Conservation (phyloP, 1,140 invertebrate species). For the Drosophila orena region DNA sequence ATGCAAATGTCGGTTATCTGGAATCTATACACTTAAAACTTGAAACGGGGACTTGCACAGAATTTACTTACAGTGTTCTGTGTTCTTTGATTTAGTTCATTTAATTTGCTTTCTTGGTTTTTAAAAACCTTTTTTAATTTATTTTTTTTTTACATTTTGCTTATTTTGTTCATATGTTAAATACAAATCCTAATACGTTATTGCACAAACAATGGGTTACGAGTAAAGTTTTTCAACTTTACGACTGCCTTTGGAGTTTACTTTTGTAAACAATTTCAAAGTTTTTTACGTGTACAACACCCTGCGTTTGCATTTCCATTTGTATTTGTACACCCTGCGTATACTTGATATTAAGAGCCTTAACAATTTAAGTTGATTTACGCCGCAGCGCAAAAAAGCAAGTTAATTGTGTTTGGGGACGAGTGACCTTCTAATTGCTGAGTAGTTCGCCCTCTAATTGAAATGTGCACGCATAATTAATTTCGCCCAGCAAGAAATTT, state of each 20-base stretch:
- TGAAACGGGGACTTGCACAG: too few relatives aligned
- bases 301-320: conserved; percentile 33
- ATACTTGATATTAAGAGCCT: conserved; percentile 56
- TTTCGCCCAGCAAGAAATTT: conserved; percentile 50
- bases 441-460: conserved; percentile 51
- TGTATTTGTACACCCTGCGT: conserved; percentile 32
- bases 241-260: too few relatives aligned
- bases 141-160: too few relatives aligned
- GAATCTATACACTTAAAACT: conserved; percentile 13
- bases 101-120: too few relatives aligned
- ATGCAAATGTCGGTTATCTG: conserved; percentile 65
- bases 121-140: too few relatives aligned
- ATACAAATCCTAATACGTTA: too few relatives aligned
- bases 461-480: conserved; percentile 77
- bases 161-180: not conserved
- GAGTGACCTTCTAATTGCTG: conserved; percentile 50
- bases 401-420: conserved; percentile 41
- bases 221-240: too few relatives aligned
- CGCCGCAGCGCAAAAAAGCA: conserved; percentile 36
- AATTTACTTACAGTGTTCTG: too few relatives aligned
- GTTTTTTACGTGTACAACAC: not conserved
- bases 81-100: too few relatives aligned
- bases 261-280: too few relatives aligned
- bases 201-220: too few relatives aligned
- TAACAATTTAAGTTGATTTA: conserved; percentile 71